Percentiles rank a stretch among this genome's conserved stretches.
Conservation (phyloP, 2,888 invertebrate species). For the Drosophila helvetica region DNA sequence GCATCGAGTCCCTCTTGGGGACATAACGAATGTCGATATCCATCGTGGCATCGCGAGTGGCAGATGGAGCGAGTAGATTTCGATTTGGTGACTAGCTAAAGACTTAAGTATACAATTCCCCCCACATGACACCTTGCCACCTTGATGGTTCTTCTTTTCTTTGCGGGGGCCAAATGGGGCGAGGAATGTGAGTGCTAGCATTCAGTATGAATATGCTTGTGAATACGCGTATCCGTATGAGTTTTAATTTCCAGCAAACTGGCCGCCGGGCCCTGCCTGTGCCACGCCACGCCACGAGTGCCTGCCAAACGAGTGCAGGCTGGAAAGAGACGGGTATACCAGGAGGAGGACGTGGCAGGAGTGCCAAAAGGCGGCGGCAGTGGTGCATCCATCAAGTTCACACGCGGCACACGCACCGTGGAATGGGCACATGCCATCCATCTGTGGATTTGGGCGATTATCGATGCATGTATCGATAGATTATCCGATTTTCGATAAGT, state of each 20-base stretch:
- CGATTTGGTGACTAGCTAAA: constrained; percentile 28
- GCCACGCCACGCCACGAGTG: not conserved
- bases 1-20: constrained; percentile 92
- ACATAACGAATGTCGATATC: constrained; percentile 51
- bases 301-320: constrained; percentile 12
- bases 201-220: constrained; percentile 26
- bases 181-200: constrained; percentile 29
- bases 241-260: constrained; percentile 68
- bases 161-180: not conserved
- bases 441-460: not conserved
- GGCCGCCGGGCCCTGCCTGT: constrained; percentile 52
- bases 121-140: too few species aligned
- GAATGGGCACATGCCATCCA: not conserved
- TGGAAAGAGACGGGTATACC: not conserved
- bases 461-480: not conserved
- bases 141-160: not conserved
- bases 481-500: not conserved
- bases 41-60: not conserved
- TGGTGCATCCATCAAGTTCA: constrained; percentile 76
- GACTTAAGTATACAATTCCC: constrained; percentile 4
- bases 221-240: constrained; percentile 17
- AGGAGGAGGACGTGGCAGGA: constrained; percentile 13
- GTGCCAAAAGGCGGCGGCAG: constrained; percentile 51
- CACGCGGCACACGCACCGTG: constrained; percentile 62
- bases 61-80: not conserved